phyloP scores from a whole-genome alignment of 2,888 invertebrate genomes.

The Drosophila rellima region DNA sequence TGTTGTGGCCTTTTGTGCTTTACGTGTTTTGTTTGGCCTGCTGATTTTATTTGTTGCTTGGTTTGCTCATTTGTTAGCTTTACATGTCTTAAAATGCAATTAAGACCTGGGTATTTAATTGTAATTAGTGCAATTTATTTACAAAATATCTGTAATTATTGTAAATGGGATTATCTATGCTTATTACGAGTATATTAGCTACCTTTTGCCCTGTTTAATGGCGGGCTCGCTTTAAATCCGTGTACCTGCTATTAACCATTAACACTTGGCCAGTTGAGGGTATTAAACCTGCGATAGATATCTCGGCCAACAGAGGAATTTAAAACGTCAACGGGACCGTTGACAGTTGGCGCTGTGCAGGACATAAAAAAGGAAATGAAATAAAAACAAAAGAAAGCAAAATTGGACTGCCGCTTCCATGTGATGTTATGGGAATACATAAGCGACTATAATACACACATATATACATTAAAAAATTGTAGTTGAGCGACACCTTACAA shows the following conservation, averaged over 20 bases:
- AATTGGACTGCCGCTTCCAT: slow-evolving; percentile 16
- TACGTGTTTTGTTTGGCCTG: slow-evolving; percentile 12
- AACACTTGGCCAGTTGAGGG: slow-evolving; percentile 48
- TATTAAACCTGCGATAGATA: slow-evolving; percentile 31
- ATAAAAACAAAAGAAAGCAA: slow-evolving; percentile 3
- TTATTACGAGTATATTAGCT: neutral
- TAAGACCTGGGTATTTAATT: slow-evolving; percentile 12
- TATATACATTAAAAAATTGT: slow-evolving; percentile 19
- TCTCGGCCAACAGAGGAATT: slow-evolving; percentile 41
- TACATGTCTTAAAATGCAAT: slow-evolving; percentile 53
- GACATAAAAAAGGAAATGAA: slow-evolving; percentile 45
- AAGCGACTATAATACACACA: slow-evolving; percentile 16
- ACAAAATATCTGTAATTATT: neutral
- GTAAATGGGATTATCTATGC: slow-evolving; percentile 1
- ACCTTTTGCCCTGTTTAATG: neutral
- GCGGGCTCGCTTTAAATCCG: slow-evolving; percentile 16
- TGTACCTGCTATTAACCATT: slow-evolving; percentile 33
- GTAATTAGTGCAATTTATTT: slow-evolving; percentile 16
- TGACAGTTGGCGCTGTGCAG: slow-evolving; percentile 74
- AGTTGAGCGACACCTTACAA: slow-evolving; percentile 73
- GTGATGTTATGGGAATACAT: slow-evolving; percentile 22
- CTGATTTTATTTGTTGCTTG: slow-evolving; percentile 42
- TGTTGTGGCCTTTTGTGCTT: slow-evolving; percentile 19
- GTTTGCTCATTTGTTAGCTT: slow-evolving; percentile 35
- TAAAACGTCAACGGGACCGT: slow-evolving; percentile 58